These are phyloP conservation scores for Cataglyphis hispanica DNA, from an alignment of 1,140 invertebrate genomes.

Conservation along the genomic window DNA sequence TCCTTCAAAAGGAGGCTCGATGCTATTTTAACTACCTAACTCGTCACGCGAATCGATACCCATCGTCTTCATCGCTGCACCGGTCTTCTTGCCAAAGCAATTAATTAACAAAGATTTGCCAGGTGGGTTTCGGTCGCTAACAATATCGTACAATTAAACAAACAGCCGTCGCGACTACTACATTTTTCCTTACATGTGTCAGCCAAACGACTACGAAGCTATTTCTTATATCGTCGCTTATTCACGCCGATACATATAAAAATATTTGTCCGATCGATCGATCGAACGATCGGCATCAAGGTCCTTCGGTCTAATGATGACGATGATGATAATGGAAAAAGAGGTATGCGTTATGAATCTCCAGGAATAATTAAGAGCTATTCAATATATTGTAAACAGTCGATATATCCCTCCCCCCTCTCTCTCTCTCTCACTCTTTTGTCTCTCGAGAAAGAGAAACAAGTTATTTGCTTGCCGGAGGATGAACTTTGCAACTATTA, in stretches of 20 bases:
- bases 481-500: constrained; percentile 64
- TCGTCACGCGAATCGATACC: not conserved
- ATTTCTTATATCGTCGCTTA: not conserved
- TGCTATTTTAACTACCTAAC: not conserved
- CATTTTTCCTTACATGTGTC: not conserved
- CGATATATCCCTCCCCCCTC: not conserved
- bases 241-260: not conserved
- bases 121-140: not conserved
- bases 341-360: not conserved
- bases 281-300: not conserved
- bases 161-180: not conserved
- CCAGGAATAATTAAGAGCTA: constrained; percentile 13
- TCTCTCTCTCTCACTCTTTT: no score
- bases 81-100: constrained; percentile 15
- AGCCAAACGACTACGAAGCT: constrained; percentile 1
- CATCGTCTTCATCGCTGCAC: not conserved
- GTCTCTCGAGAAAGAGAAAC: not conserved
- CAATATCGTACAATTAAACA: not conserved
- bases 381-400: not conserved
- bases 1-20: not conserved
- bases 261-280: not conserved
- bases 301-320: not conserved
- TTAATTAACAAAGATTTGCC: not conserved
- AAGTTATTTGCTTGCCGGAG: constrained; percentile 42
- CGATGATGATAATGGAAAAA: constrained; percentile 29